phyloP scores from a whole-genome alignment of 2,113 vertebrate species.

The cat (Felis catus) region DNA sequence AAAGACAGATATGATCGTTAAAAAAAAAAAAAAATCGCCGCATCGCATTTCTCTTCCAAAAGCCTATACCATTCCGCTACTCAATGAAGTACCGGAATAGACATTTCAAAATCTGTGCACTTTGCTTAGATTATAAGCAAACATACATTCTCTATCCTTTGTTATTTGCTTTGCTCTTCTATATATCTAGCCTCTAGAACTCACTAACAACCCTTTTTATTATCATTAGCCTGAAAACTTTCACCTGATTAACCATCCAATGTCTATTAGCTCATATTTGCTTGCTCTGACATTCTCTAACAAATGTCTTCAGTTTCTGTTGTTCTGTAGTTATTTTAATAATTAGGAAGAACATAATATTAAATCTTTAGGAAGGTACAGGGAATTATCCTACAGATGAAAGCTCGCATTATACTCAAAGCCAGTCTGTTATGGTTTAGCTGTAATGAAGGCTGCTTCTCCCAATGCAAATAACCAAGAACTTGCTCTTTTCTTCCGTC shows the following conservation, averaged over 20 bases:
- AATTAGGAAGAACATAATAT: slow-evolving; percentile 9
- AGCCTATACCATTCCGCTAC: not conserved
- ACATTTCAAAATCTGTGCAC: not conserved
- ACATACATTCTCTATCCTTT: not conserved
- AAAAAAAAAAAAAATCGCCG: not conserved
- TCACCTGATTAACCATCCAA: not conserved
- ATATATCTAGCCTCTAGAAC: not conserved
- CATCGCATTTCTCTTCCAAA: not conserved
- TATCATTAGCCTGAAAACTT: not conserved
- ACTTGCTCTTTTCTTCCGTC: not conserved
- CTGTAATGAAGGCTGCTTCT: not conserved
- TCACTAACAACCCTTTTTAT: not conserved
- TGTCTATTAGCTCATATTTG: not conserved
- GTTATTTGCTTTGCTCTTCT: not conserved
- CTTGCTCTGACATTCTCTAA: not conserved
- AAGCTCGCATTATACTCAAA: not conserved
- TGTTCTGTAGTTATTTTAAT: not conserved
- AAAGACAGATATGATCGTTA: not conserved
- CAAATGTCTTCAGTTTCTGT: not conserved
- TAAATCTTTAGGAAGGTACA: not conserved
- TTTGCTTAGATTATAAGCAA: not conserved
- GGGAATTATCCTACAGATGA: not conserved
- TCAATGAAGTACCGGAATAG: not conserved
- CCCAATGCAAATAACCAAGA: not conserved
- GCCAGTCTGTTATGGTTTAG: not conserved